phyloP scores from a whole-genome alignment of 2,113 vertebrate species.

The Brachionichthys hirsutus region DNA sequence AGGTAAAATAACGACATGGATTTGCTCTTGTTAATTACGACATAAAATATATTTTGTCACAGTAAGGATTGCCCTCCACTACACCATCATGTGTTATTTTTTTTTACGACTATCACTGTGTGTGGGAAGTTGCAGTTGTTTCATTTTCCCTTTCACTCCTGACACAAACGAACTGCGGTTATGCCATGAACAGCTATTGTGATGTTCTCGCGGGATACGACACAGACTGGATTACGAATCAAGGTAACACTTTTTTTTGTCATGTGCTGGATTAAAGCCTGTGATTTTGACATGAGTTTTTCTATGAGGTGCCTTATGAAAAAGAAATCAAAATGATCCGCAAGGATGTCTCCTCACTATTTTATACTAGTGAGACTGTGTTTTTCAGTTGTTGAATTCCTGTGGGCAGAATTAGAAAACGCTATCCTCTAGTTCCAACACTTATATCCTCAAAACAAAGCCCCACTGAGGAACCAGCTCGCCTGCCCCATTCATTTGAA shows the following conservation, averaged over 20 bases:
- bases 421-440: conserved; percentile 31
- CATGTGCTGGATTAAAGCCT: conserved; percentile 36
- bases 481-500: conserved; percentile 51
- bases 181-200: conserved; percentile 36
- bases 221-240: conserved; percentile 43
- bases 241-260: conserved; percentile 33
- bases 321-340: conserved; percentile 39
- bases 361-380: conserved; percentile 30
- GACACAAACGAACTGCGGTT: conserved; percentile 42
- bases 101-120: conserved; percentile 13
- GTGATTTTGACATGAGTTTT: conserved; percentile 26
- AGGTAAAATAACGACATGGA: conserved; percentile 41
- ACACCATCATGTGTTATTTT: conserved; percentile 22
- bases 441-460: conserved; percentile 56
- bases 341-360: conserved; percentile 19
- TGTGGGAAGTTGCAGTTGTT: conserved; percentile 56
- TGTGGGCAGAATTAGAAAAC: conserved; percentile 14
- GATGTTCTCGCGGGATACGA: conserved; percentile 21
- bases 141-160: conserved; percentile 64
- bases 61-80: conserved; percentile 46
- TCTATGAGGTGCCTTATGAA: conserved; percentile 40
- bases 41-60: conserved; percentile 43
- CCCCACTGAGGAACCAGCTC: conserved; percentile 56
- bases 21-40: conserved; percentile 28
- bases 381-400: conserved; percentile 33